Evolutionary conservation across 2,888 invertebrate genomes (phyloP), one percentile per base, ranked within the genome.

Genomic region (Drosophila neoperkinsi): DNA sequence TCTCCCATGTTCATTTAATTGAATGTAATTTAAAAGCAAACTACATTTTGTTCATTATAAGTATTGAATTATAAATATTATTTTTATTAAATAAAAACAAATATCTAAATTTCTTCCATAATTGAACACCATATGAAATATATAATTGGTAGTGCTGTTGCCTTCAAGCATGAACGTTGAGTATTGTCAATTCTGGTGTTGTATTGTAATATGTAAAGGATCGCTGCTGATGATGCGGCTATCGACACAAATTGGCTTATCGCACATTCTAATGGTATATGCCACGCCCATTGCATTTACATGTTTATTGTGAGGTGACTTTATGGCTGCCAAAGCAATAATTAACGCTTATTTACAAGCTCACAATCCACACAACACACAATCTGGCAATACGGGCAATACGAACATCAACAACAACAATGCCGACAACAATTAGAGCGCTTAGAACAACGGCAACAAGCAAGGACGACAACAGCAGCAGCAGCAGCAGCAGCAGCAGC

Each of bases 341-440:
- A 86, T 86, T 90, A 90, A 90, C 85, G 90, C 88, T 90, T 84
- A 88, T 82, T 88, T 90, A 82, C 90, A 86, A 81, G 82, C 88
- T 84, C 85, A 68, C 75, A 85, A 76, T 86, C 81, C 81, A 82
- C 64, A 55, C 38, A 56, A 61, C 61, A 51, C 38, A 65, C 70
- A 74, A 68, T 55, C 58, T 25, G 50, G 25, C 30, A 25, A 46
- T 46, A 46, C 36, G 50, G 33, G 31, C 61, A 64, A 28, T 36
- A 52, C 16, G 67, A 66, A 38, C 57, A 61, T 34, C 46, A 53
- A 28, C 38, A 33, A 46, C 46, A 76, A 58, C 56, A 72, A 57
- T 53, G 62, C 10, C 63, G 52, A 62, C 68, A 77, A 72, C 77
- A 79, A 62, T 74, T 71, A 78, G 58, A 73, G 64, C 62, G 59